Conservation (phyloP, 2,888 invertebrate genomes). For the Electrophaes corylata region DNA sequence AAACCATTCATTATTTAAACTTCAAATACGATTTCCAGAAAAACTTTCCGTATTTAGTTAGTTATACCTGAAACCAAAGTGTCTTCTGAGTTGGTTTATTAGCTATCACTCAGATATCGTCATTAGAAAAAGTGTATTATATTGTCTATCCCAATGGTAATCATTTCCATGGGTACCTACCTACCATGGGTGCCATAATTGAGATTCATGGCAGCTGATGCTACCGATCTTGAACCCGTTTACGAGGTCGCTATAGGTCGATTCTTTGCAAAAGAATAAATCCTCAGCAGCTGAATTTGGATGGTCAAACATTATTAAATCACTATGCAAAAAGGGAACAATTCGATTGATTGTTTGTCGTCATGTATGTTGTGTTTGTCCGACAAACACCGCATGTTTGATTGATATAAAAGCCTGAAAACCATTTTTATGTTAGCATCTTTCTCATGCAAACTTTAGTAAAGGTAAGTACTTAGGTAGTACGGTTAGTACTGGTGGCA, state of each 20-base stretch:
- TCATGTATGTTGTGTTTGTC: no score
- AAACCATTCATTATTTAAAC: background rate
- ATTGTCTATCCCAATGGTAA: background rate
- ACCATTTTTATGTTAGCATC: background rate
- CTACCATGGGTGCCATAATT: no score
- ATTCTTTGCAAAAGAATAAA: background rate
- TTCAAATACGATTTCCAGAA: background rate
- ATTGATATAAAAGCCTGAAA: background rate
- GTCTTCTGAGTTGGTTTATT: no score
- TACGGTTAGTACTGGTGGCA: no score
- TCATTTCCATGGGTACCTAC: background rate
- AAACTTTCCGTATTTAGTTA: no score
- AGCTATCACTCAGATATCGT: no score
- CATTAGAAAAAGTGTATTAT: background rate
- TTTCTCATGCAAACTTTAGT: no score
- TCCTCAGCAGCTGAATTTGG: background rate
- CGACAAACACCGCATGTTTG: no score
- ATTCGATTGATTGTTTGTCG: no score
- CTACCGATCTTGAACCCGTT: conserved; percentile 7
- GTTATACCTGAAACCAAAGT: no score
- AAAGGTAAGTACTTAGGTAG: no score
- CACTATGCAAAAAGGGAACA: background rate
- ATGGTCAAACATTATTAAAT: background rate
- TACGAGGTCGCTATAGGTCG: conserved; percentile 8
- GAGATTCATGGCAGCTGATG: background rate